Evolutionary conservation across 2,888 invertebrate genomes (phyloP).

Genomic region (Rapana venosa): DNA sequence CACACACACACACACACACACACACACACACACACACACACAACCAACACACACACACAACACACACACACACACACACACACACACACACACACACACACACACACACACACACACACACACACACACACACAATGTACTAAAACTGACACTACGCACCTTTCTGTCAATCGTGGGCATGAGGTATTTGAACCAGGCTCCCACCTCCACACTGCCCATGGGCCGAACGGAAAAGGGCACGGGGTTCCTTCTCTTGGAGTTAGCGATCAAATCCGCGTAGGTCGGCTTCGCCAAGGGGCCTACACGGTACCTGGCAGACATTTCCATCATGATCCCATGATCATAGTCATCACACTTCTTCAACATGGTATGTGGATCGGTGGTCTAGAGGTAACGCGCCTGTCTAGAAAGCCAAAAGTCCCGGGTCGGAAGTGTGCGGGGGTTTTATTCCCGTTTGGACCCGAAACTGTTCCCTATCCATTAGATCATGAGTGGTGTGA

Average conservation of each 20-base stretch:
- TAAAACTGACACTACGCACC: constrained; percentile 3
- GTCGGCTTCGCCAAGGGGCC: constrained; percentile 45
- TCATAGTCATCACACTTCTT: no score
- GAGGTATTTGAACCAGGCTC: background rate
- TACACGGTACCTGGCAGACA: constrained; percentile 23
- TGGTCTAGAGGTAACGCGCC: no score
- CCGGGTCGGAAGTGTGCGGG: no score
- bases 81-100: background rate
- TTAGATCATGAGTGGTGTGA: no score
- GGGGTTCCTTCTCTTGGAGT: constrained; percentile 43
- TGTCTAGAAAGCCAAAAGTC: no score
- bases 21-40: background rate
- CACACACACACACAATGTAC: background rate
- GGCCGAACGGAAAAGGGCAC: constrained; percentile 46
- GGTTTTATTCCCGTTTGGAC: no score
- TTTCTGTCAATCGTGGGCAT: constrained; percentile 37
- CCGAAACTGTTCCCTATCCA: no score
- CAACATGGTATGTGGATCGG: no score
- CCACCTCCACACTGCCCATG: constrained; percentile 35
- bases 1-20: background rate
- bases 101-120: background rate
- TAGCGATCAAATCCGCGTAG: constrained; percentile 31
- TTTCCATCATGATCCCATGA: no score
- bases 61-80: background rate
- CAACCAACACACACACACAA: background rate